Percentiles rank a stretch among this genome's conserved stretches.
These are phyloP conservation scores for Drosophila meridiana DNA, from an alignment of 2,888 invertebrate genomes.

Conservation along the genomic window DNA sequence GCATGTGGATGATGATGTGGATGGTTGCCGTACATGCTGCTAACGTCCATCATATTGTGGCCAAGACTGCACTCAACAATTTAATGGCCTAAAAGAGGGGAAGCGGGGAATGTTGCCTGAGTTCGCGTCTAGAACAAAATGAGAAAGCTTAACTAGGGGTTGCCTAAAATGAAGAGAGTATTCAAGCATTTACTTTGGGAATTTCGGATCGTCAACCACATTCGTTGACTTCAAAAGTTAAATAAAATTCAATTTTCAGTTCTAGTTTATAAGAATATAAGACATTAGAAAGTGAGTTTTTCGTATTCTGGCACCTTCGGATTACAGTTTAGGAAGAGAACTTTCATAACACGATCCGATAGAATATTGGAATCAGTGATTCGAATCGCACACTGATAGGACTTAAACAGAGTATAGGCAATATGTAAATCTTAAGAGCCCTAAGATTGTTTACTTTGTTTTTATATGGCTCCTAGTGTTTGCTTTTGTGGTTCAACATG, in stretches of 20 bases:
- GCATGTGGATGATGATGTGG: constrained; percentile 84
- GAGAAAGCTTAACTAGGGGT: not conserved
- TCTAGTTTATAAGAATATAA: not conserved
- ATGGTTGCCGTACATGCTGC: constrained; percentile 85
- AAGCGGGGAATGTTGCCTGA: constrained; percentile 20
- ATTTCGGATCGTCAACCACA: too few species aligned
- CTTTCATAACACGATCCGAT: not conserved
- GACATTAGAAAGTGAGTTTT: too few species aligned
- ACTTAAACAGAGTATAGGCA: not conserved
- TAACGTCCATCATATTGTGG: constrained; percentile 85
- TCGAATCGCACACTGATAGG: not conserved
- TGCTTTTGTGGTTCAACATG: constrained; percentile 11
- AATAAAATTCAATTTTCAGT: not conserved
- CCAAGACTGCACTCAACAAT: constrained; percentile 48
- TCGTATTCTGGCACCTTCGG: too few species aligned
- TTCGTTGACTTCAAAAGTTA: not conserved
- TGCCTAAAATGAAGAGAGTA: constrained; percentile 7
- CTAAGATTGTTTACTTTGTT: constrained; percentile 1
- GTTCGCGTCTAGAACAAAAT: constrained; percentile 12
- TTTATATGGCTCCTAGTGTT: constrained; percentile 1
- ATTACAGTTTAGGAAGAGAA: not conserved
- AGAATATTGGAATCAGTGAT: not conserved
- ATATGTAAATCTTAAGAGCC: not conserved
- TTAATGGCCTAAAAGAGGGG: constrained; percentile 43
- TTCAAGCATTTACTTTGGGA: not conserved